Evolutionary conservation across 2,797 vertebrate species (phyloP).

Genomic region (Pitangus sulphuratus): DNA sequence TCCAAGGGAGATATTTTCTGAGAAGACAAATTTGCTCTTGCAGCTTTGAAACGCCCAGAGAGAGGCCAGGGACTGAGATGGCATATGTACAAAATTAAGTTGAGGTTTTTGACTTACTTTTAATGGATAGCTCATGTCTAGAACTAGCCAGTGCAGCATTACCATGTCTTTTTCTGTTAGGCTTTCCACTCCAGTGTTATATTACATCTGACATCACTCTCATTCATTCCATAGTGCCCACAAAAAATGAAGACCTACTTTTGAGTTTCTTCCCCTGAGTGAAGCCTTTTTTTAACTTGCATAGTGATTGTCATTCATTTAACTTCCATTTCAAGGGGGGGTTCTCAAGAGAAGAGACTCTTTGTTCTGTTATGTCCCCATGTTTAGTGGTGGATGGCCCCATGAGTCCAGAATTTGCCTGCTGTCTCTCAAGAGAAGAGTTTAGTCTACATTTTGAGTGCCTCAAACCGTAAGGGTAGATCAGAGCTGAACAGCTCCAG

Average conservation of each 20-base stretch:
- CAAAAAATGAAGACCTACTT: slow-evolving; percentile 52
- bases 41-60: neutral
- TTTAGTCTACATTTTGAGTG: neutral
- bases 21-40: slow-evolving; percentile 30
- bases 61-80: neutral
- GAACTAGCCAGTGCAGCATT: neutral
- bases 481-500: neutral
- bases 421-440: neutral
- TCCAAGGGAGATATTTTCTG: neutral
- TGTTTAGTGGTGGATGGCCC: neutral
- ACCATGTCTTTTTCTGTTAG: slow-evolving; percentile 29
- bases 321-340: neutral
- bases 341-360: neutral
- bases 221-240: slow-evolving; percentile 16
- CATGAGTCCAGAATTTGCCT: neutral
- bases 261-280: slow-evolving; percentile 11
- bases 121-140: slow-evolving; percentile 38
- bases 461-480: neutral
- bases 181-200: slow-evolving; percentile 37
- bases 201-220: slow-evolving; percentile 52
- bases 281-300: neutral
- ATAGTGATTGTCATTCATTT: neutral
- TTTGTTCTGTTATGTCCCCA: neutral
- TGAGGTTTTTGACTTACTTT: slow-evolving; percentile 21
- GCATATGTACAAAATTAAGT: slow-evolving; percentile 41